Base-by-base conservation (phyloP, 2,888 invertebrate species). In the Drosophila antonietae region DNA sequence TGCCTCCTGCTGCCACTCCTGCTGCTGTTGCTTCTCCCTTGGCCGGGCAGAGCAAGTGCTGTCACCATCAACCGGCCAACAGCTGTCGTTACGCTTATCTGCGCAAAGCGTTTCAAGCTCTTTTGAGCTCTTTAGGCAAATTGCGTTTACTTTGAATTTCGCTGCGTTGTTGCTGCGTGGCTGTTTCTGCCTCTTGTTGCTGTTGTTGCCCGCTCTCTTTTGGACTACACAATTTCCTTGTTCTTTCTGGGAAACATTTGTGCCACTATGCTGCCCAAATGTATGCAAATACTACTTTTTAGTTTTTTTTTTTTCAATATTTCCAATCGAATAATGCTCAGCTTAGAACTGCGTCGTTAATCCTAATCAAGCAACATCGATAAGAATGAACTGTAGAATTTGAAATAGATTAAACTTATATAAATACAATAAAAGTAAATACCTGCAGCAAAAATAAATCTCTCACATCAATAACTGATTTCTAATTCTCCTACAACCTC, bases 81-180 rank as follows among this genome's bases (percentile, higher is more conserved):
- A 87, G 87, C 72, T 83, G 75, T 62, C 81, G 46, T 86, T 75
- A 68, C 68, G 68, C 79, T 83, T 87, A 81, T 83, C 87, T 75
- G 73, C 68, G 58, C 72, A 78, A 81, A 75, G 81, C 87, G 67
- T 81, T 83, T 55, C 55, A 80, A 77, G 77, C 66, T 63, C 80
- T 76, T 76, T 76, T 49, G 67, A 62, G 68, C 80, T 83, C 60
- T 84, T 86, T 86, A 80, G 71, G 68, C 78, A 81, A 83, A 76
- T 82, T 85, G 68, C 70, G 65, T 80, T 73, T 76, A 68, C 77
- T 85, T 82, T 88, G 83, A 80, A 69, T 52, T 67, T 28, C 56
- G 43, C 46, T 51, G 33, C 51, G 18, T 47, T 68, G 12, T 33
- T 52, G 20, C 35, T 63, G 28, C 14, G 4, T 33, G 9, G 33